These are phyloP conservation scores for Acanthisitta chloris DNA, from an alignment of 2,113 vertebrate genomes.

Conservation along the genomic window DNA sequence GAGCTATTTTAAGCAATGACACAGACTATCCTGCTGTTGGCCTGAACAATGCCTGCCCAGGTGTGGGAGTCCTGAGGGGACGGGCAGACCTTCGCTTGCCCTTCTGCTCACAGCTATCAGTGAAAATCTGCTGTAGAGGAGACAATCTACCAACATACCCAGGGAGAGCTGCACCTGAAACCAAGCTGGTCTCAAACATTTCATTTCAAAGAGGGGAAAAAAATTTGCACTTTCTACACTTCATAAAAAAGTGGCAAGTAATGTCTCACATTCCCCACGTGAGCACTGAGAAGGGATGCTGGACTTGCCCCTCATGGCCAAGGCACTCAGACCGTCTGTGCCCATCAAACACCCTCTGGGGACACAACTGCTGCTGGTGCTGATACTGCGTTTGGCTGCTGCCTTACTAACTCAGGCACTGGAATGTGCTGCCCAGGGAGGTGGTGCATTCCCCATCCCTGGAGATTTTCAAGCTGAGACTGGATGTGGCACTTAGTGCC, in stretches of 20 bases:
- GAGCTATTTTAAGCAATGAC: not conserved
- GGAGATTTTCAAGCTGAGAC: too few species aligned
- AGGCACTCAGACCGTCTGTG: too few species aligned
- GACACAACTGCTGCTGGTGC: too few species aligned
- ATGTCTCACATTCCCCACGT: fast-evolving
- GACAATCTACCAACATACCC: not conserved
- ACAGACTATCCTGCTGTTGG: not conserved
- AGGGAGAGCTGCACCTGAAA: not conserved
- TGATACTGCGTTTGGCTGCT: not conserved
- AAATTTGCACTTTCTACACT: not conserved
- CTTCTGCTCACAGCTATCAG: not conserved
- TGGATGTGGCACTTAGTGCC: too few species aligned
- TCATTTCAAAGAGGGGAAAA: not conserved
- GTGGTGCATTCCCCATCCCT: too few species aligned
- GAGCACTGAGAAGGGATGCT: not conserved
- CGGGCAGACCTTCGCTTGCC: not conserved
- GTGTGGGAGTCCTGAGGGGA: not conserved
- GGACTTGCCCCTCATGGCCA: not conserved
- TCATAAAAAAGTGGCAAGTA: not conserved
- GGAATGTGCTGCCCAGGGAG: too few species aligned
- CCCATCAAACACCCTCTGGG: not conserved
- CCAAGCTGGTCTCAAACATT: not conserved
- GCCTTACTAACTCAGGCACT: too few species aligned
- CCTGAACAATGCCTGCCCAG: not conserved
- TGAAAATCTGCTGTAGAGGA: not conserved